Evolutionary conservation across 1,140 invertebrate species (phyloP).

Genomic region (Orius insidiosus): DNA sequence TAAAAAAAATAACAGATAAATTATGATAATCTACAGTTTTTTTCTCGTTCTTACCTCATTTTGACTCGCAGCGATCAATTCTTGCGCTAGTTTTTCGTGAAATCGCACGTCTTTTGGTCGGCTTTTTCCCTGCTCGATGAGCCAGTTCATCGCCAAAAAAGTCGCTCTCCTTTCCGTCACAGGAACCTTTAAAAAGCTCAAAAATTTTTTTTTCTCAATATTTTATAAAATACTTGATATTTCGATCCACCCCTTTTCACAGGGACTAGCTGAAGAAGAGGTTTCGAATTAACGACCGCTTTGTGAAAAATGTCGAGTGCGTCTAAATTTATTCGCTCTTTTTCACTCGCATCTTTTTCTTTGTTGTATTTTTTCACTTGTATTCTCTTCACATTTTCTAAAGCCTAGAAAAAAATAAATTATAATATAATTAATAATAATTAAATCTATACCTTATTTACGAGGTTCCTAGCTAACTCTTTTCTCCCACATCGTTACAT

Average conservation of each 20-base stretch:
- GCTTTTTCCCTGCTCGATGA: conserved; percentile 51
- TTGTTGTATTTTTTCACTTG: conserved; percentile 67
- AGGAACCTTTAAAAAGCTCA: conserved; percentile 46
- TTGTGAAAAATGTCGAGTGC: conserved; percentile 54
- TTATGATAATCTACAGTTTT: neutral
- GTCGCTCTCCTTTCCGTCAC: conserved; percentile 44
- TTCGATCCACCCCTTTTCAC: conserved; percentile 64
- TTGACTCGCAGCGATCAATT: conserved; percentile 50
- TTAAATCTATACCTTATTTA: conserved; percentile 18
- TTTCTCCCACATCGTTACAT: conserved; percentile 32
- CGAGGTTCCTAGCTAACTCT: conserved; percentile 15
- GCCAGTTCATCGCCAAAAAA: conserved; percentile 73
- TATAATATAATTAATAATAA: neutral
- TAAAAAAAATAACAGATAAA: conserved; percentile 21
- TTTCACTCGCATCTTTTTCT: conserved; percentile 38
- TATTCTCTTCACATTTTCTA: conserved; percentile 65
- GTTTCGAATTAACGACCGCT: conserved; percentile 69
- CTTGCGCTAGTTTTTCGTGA: conserved; percentile 43
- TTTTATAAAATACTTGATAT: conserved; percentile 50
- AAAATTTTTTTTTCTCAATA: neutral
- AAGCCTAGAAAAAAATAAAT: conserved; percentile 28
- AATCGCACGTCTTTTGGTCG: conserved; percentile 40
- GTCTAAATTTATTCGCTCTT: conserved; percentile 48
- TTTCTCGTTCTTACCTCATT: conserved; percentile 31
- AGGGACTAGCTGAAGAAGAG: conserved; percentile 49